These are phyloP conservation scores for Hemistola chrysoprasaria DNA, from an alignment of 2,888 invertebrate species.

Conservation along the genomic window DNA sequence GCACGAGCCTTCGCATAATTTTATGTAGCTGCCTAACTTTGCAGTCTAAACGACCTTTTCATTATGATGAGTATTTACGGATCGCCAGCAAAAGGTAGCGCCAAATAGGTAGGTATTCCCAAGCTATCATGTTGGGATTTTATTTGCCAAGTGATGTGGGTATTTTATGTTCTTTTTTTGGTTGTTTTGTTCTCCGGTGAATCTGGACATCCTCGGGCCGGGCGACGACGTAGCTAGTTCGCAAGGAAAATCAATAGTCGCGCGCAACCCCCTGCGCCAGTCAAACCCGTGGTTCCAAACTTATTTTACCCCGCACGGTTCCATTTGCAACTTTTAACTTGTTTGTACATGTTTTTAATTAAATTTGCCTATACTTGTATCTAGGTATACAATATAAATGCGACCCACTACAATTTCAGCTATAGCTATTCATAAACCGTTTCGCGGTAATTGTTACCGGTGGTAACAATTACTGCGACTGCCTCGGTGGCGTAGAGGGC, in stretches of 20 bases:
- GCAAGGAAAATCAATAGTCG: slow-evolving; percentile 73
- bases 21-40: slow-evolving; percentile 21
- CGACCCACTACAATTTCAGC: slow-evolving; percentile 4
- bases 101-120: too few relatives aligned
- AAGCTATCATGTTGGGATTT: too few relatives aligned
- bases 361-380: slow-evolving; percentile 22
- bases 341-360: slow-evolving; percentile 45
- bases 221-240: slow-evolving; percentile 45
- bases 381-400: slow-evolving; percentile 9
- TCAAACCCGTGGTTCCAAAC: slow-evolving; percentile 17
- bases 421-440: slow-evolving; percentile 2
- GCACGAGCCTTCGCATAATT: slow-evolving; percentile 22
- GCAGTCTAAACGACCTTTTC: slow-evolving; percentile 20
- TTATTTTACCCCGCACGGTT: slow-evolving; percentile 31
- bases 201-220: slow-evolving; percentile 47
- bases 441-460: neutral
- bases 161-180: slow-evolving; percentile 7
- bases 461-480: too few relatives aligned
- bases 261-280: slow-evolving; percentile 55
- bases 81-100: slow-evolving; percentile 1
- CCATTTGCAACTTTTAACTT: slow-evolving; percentile 51
- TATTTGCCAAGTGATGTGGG: slow-evolving; percentile 1
- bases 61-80: slow-evolving; percentile 21
- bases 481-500: too few relatives aligned
- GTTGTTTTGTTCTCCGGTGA: slow-evolving; percentile 26